phyloP scores from a whole-genome alignment of 2,113 vertebrate genomes.

The Australoheros scitulus region DNA sequence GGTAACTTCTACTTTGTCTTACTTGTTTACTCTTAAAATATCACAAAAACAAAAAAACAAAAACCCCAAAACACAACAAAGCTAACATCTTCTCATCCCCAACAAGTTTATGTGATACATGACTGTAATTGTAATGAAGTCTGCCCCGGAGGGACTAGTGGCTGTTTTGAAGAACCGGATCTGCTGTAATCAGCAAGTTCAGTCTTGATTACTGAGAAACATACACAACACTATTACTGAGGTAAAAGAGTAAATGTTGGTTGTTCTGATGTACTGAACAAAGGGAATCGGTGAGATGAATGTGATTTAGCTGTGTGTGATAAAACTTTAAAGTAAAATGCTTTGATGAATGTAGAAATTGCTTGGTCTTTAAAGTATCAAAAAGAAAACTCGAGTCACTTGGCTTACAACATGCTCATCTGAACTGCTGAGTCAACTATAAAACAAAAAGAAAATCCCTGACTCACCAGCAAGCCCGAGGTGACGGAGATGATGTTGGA shows the following conservation, averaged over 20 bases:
- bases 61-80: constrained; percentile 22
- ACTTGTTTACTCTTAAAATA: background rate
- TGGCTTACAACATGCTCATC: background rate
- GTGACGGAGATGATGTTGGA: constrained; percentile 90
- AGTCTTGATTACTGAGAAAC: constrained; percentile 40
- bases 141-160: constrained; percentile 35
- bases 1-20: background rate
- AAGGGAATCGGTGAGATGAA: background rate
- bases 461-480: constrained; percentile 88
- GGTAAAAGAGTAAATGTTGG: background rate
- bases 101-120: constrained; percentile 31
- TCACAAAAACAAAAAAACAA: background rate
- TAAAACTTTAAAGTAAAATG: background rate
- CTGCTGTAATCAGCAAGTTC: constrained; percentile 46
- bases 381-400: background rate
- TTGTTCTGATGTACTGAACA: background rate
- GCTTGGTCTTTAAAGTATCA: background rate
- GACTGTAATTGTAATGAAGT: constrained; percentile 32
- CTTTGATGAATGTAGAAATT: background rate
- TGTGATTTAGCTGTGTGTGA: background rate
- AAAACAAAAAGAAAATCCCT: background rate
- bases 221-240: constrained; percentile 23
- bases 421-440: background rate
- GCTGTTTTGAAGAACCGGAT: constrained; percentile 45
- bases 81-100: constrained; percentile 10